Evolutionary conservation across 2,797 vertebrate species (phyloP), one percentile per base, ranked within the genome.

Genomic region (Sebastes baramenuke): DNA sequence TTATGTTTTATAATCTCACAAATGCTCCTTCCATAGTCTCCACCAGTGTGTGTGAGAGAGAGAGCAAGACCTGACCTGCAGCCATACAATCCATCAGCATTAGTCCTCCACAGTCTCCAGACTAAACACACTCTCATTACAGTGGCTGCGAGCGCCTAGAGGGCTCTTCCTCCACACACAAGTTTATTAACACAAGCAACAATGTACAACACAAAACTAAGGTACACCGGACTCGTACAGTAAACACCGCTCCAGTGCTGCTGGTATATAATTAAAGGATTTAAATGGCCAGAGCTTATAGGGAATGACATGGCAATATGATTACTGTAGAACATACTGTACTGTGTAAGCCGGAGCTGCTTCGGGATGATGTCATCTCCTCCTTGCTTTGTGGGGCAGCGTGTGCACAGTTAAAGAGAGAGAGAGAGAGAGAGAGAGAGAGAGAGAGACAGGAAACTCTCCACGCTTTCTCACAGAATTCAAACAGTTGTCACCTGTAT

Each of bases 51-150:
- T 52, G 49, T n/a, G 49, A n/a, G 49, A 52, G 8, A 52, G 82
- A 87, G 91, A 83, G 83, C 88, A 90, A 91, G 93, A 92, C 92
- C 93, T 95, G 94, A 96, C 94, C 94, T 93, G 83, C 93, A 95
- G 94, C 93, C 86, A 89, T 89, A 87, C 92, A 92, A 95, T 96
- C 95, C 93, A 95, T 96, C 95, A 96, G 94, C 94, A 94, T 96
- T 95, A 95, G 94, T 95, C 93, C 89, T 87, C 77, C 90, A 92
- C 87, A 67, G 89, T 93, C 91, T 94, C 91, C 90, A 96, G 96
- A 96, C 96, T 96, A 96, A 96, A 96, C 96, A 96, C 89, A 90
- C 89, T 94, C 95, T 96, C 95, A 95, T 96, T 96, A 95, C 92
- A 90, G 89, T 77, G 90, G 91, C 91, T 90, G 83, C 38, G 68